Evolutionary conservation across 1,140 invertebrate genomes (phyloP), one percentile per base, ranked within the genome.

Genomic region (Homalodisca vitripennis): DNA sequence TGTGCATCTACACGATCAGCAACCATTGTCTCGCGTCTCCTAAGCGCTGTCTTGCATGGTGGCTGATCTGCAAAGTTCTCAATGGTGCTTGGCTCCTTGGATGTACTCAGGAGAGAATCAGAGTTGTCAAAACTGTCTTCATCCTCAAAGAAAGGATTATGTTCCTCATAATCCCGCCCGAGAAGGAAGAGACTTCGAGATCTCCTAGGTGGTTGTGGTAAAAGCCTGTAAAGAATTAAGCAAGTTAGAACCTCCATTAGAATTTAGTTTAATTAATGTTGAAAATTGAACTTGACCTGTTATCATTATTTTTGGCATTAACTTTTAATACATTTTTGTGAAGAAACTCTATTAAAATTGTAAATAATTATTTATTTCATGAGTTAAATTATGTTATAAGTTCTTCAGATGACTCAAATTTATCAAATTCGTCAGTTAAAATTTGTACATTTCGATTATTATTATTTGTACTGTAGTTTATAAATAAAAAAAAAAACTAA

Each of bases 91-190:
- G 53, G 65, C 26, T 73, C 73, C 27, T 85, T 85, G 0, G 88
- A 88, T 0, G 87, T 84, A 71, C 87, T 89, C 0, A 90, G 75
- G 13, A 90, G 78, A 0, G 88, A 90, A 77, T 90, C 88, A 1
- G 88, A 89, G 13, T 86, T 86, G 74, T 89, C 87, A 57, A 86
- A 87, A 27, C 82, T 79, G 2, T 88, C 87, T 55, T 89, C 88
- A 67, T 87, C 86, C 66, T 90, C 85, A 71, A 88, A 84, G 70
- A 83, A 84, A 53, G 77, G 76, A 46, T 78, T 76, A 68, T 78
- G 78, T 3, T 74, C 72, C 12, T 73, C 75, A 30, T 80, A 73
- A 14, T 80, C 82, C 69, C 77, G 80, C 73, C 66, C 76, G 70
- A 72, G 80, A 69, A 77, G 79, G 73, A 69, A 83, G 29, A 88